A percentile compares a stretch with the other conserved stretches of the same genome.
Conservation (phyloP, 2,797 vertebrate species). For the Poeciliopsis presidionis region DNA sequence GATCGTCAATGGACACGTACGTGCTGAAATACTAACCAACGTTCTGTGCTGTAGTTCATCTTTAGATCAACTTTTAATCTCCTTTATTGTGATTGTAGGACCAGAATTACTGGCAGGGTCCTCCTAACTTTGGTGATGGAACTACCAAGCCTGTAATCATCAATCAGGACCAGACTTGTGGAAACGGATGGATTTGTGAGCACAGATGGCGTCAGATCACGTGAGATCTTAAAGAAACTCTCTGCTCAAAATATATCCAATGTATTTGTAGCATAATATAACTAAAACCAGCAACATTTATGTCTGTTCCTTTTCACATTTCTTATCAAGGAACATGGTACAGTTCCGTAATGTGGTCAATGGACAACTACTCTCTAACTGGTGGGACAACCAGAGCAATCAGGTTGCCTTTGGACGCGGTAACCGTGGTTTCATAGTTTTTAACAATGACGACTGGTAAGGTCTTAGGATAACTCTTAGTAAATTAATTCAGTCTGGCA, state of each 20-base stretch:
- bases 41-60: neutral
- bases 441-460: constrained; percentile 95
- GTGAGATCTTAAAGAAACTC: constrained; percentile 67
- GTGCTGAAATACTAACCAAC: neutral
- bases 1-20: constrained; percentile 85
- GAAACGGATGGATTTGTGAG: constrained; percentile 93
- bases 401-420: constrained; percentile 94
- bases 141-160: constrained; percentile 87
- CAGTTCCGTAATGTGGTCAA: constrained; percentile 90
- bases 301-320: neutral
- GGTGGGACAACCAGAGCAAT: constrained; percentile 95
- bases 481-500: neutral
- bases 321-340: constrained; percentile 89
- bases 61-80: neutral
- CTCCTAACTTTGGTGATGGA: constrained; percentile 85
- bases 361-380: constrained; percentile 86
- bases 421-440: constrained; percentile 88
- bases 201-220: constrained; percentile 95
- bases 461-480: constrained; percentile 14
- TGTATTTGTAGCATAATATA: neutral
- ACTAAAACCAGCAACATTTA: neutral
- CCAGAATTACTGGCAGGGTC: constrained; percentile 90
- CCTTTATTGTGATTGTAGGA: constrained; percentile 76
- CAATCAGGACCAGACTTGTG: constrained; percentile 89
- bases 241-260: neutral